Base-by-base conservation (phyloP, 2,113 vertebrate genomes). In the Cyanoderma ruficeps region DNA sequence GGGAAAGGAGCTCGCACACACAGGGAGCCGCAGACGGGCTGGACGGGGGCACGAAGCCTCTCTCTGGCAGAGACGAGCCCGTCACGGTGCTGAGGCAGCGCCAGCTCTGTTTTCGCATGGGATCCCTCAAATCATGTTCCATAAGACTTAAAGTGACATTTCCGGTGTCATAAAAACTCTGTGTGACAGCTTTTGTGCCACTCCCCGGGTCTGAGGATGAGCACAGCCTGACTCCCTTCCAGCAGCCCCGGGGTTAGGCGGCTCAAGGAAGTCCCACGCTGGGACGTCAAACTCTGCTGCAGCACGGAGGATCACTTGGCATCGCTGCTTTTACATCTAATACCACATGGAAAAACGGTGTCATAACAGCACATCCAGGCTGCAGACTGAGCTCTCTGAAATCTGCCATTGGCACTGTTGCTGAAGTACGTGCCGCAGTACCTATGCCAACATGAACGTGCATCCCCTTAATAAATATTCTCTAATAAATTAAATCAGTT, bases 1-100 rank as follows among this genome's bases (percentile, higher is more conserved):
- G 33, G 64, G 15, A 33, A 30, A 23, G 0, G 19, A 55, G 47
- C 69, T 75, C 3, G 1, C 28, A 28, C 28, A 15, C 0, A 3
- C 7, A n/a, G 46, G 8, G 0, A 67, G 82, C 46, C 13, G 37
- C 46, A 13, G 55, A 1, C 25, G 19, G 71, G 52, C 52, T 42
- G 1, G 30, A 0, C 13, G 13, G 15, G n/a, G 42, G 33, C 70
- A 33, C 2, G 0, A 20, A 90, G 83, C 59, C 42, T 55, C 28
- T 19, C 28, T 17, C 22, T 4, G 42, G 20, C 13, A 53, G 23
- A 22, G 33, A 64, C 1, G 13, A 35, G 24, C 56, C 63, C 23
- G 70, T 41, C 15, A 2, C 0, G 3, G 2, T 19, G 41, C 70
- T 13, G 37, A 70, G 61, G 20, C 28, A 14, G n/a, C 19, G 23